phyloP scores from a whole-genome alignment of 2,113 vertebrate species.

The Promerops cafer region DNA sequence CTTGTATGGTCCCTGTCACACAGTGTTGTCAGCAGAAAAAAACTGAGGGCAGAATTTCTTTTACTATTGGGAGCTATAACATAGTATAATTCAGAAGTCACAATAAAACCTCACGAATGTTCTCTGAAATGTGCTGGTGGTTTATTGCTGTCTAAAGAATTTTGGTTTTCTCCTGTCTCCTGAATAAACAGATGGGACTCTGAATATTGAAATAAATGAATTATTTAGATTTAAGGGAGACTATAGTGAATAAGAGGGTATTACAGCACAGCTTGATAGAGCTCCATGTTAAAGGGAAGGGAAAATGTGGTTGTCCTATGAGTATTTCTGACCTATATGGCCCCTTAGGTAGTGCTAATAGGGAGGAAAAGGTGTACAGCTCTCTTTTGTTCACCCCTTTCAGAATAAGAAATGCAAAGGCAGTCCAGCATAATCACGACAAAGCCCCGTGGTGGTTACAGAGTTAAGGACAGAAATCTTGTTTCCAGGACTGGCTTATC shows the following conservation, averaged over 20 bases:
- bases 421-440: background rate
- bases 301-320: background rate
- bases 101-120: background rate
- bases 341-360: background rate
- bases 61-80: background rate
- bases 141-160: conserved; percentile 28
- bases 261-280: background rate
- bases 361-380: background rate
- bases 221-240: background rate
- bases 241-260: background rate
- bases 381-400: background rate
- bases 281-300: background rate
- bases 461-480: background rate
- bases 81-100: background rate
- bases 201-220: background rate
- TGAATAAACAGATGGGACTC: background rate
- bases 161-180: background rate
- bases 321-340: background rate
- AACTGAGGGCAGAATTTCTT: background rate
- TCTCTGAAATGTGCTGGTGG: background rate
- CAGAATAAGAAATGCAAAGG: background rate
- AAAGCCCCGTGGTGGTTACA: background rate
- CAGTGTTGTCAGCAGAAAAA: background rate
- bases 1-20: background rate
- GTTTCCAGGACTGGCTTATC: background rate